These are phyloP conservation scores for Lithophane leautieri DNA, from an alignment of 2,888 invertebrate species.

Conservation along the genomic window DNA sequence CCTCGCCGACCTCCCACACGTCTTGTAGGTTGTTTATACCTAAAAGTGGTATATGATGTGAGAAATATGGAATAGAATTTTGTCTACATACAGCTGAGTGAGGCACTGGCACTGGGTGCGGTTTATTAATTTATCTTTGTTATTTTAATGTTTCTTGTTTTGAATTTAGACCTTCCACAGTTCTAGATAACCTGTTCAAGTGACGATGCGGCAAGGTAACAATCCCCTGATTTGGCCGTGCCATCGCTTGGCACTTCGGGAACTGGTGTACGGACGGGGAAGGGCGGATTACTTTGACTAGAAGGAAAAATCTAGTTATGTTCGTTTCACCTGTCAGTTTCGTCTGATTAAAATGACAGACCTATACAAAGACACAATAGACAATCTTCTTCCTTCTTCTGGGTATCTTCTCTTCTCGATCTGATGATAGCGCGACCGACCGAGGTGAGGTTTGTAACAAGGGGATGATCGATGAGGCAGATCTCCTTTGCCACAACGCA, in stretches of 20 bases:
- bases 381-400: slow-evolving; percentile 1
- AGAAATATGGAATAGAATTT: neutral
- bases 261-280: neutral
- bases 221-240: neutral
- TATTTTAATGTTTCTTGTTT: too few relatives aligned
- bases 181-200: neutral
- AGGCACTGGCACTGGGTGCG: too few relatives aligned
- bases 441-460: slow-evolving; percentile 93
- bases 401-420: slow-evolving; percentile 51
- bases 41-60: slow-evolving; percentile 4
- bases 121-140: too few relatives aligned
- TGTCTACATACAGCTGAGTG: neutral
- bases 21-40: slow-evolving; percentile 99
- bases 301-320: neutral
- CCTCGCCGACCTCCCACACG: slow-evolving; percentile 99
- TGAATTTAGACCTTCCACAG: too few relatives aligned
- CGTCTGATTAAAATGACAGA: neutral
- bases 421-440: slow-evolving; percentile 76
- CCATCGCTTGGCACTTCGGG: neutral
- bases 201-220: neutral
- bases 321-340: neutral
- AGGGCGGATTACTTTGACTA: neutral
- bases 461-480: slow-evolving; percentile 90
- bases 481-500: slow-evolving; percentile 93
- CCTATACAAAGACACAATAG: neutral